These are phyloP conservation scores for Colostygia pectinataria DNA, from an alignment of 2,888 invertebrate species.

Conservation along the genomic window DNA sequence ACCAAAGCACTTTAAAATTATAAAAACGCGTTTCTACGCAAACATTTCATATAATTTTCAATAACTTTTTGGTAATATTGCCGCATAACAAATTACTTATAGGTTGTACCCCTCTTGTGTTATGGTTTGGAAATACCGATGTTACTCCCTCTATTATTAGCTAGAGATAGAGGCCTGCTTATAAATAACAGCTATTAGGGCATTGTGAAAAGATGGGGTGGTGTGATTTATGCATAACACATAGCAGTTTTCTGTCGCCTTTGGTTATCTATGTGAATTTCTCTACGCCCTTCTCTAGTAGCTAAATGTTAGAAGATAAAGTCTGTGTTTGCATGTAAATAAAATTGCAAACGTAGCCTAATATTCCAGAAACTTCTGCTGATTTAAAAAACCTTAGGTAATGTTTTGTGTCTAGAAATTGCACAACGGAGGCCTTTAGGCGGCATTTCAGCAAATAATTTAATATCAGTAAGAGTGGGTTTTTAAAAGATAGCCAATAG, in stretches of 20 bases:
- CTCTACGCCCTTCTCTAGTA: not conserved
- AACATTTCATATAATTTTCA: not conserved
- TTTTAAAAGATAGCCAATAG: too few relatives aligned
- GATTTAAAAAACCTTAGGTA: too few relatives aligned
- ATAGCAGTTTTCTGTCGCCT: slow-evolving; percentile 4
- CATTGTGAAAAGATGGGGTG: slow-evolving; percentile 23
- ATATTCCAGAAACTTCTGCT: too few relatives aligned
- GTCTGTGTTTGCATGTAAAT: too few relatives aligned
- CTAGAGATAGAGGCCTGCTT: slow-evolving; percentile 2
- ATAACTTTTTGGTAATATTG: not conserved
- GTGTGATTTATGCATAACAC: slow-evolving; percentile 19
- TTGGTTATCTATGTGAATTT: not conserved
- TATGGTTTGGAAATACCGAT: slow-evolving; percentile 22
- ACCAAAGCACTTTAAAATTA: too few relatives aligned
- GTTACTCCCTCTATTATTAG: slow-evolving; percentile 6
- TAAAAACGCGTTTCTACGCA: not conserved
- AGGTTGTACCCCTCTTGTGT: slow-evolving; percentile 16
- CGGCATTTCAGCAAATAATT: too few relatives aligned
- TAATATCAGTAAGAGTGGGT: too few relatives aligned
- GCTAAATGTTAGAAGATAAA: not conserved
- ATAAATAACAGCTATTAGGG: slow-evolving; percentile 22
- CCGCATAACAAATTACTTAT: slow-evolving; percentile 1
- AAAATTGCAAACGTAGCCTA: too few relatives aligned
- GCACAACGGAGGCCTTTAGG: too few relatives aligned
- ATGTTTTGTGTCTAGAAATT: too few relatives aligned